These are phyloP conservation scores for Megaptera novaeangliae DNA, from an alignment of 2,113 vertebrate species.

Conservation along the genomic window DNA sequence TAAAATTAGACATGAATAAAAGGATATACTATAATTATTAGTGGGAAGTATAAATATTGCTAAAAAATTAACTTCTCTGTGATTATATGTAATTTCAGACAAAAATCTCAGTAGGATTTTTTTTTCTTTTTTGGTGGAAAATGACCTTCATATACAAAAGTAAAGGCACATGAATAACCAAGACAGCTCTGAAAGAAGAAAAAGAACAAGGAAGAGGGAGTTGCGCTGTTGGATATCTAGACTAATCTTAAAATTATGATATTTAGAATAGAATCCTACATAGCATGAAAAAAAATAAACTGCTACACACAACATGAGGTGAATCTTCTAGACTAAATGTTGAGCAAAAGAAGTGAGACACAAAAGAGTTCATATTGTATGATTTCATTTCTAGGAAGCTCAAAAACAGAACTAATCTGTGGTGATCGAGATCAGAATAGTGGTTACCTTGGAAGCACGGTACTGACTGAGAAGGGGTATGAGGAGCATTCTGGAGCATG, in stretches of 20 bases:
- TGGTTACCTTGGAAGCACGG: background rate
- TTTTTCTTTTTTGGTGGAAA: background rate
- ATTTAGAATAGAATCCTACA: background rate
- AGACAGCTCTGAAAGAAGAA: background rate
- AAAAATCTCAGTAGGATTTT: background rate
- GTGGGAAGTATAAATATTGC: background rate
- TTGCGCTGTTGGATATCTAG: background rate
- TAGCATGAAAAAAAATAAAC: background rate
- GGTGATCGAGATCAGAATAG: background rate
- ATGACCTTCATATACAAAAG: background rate
- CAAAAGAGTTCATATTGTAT: background rate
- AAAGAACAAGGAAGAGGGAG: background rate
- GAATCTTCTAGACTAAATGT: background rate
- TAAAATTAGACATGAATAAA: background rate
- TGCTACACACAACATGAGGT: background rate
- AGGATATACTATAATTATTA: background rate
- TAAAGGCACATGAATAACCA: background rate
- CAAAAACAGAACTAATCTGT: background rate
- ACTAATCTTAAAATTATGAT: background rate
- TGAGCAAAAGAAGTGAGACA: background rate
- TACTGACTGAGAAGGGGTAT: background rate
- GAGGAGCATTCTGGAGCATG: background rate
- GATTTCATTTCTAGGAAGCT: background rate
- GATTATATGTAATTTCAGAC: background rate
- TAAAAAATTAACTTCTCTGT: background rate